Evolutionary conservation across 2,888 invertebrate species (phyloP).

Genomic region (Arctia plantaginis): DNA sequence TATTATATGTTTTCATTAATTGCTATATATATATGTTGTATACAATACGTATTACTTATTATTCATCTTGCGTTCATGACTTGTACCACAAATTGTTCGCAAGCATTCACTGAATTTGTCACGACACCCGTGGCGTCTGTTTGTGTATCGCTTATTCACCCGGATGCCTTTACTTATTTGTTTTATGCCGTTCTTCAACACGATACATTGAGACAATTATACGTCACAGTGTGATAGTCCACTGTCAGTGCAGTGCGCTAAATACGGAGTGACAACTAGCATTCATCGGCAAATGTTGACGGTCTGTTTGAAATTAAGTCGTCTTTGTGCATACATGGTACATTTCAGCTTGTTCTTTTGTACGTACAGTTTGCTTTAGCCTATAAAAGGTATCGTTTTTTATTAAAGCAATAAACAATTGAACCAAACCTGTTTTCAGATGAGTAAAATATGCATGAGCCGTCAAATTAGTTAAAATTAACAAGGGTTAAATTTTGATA

Average conservation of each 20-base stretch:
- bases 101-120: conserved; percentile 60
- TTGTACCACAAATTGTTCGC: conserved; percentile 52
- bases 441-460: not conserved
- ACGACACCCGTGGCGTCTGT: conserved; percentile 69
- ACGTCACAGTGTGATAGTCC: conserved; percentile 34
- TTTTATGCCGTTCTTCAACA: conserved; percentile 46
- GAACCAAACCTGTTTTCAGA: not conserved
- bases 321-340: not conserved
- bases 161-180: conserved; percentile 57
- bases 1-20: too few relatives aligned
- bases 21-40: not conserved
- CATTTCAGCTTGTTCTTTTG: not conserved
- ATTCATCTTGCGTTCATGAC: conserved; percentile 37
- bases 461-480: not conserved
- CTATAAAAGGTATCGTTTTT: not conserved
- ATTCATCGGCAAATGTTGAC: conserved; percentile 10
- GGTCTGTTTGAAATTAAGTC: conserved; percentile 14
- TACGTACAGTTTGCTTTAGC: not conserved
- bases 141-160: conserved; percentile 62
- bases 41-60: not conserved
- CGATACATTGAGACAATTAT: conserved; percentile 42
- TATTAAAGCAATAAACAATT: not conserved
- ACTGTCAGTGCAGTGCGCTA: conserved; percentile 6
- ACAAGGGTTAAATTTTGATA: not conserved
- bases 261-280: conserved; percentile 9